A percentile compares a stretch with the other conserved stretches of the same genome.
Conservation (phyloP, 2,797 vertebrate genomes). For the Florisuga fusca region DNA sequence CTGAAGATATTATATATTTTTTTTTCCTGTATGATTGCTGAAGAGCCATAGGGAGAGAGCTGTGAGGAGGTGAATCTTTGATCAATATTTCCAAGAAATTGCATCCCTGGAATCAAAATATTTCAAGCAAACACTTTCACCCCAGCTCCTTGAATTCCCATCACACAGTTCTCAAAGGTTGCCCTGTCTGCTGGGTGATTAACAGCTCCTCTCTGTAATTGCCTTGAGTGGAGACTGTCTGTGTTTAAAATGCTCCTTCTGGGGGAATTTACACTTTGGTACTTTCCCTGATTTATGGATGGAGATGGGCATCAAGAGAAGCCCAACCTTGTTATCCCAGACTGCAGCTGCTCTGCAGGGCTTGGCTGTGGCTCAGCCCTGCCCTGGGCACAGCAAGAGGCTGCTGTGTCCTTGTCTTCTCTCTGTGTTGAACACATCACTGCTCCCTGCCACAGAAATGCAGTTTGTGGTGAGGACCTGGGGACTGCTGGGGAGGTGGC, state of each 20-base stretch:
- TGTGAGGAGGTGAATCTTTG: rapidly evolving
- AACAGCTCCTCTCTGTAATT: neutral
- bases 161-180: neutral
- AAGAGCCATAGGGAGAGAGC: neutral
- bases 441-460: neutral
- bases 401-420: neutral
- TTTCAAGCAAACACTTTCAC: neutral
- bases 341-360: rapidly evolving
- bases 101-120: neutral
- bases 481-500: neutral
- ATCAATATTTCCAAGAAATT: neutral
- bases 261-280: neutral
- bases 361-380: neutral
- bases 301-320: neutral
- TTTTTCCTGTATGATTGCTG: neutral
- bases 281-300: neutral
- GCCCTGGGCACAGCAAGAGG: neutral
- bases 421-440: rapidly evolving
- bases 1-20: neutral
- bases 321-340: neutral
- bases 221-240: neutral
- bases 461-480: neutral
- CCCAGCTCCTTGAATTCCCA: neutral
- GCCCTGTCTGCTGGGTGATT: neutral
- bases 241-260: neutral